These are phyloP conservation scores for Ophion costatus DNA, from an alignment of 2,888 invertebrate species.

Conservation along the genomic window DNA sequence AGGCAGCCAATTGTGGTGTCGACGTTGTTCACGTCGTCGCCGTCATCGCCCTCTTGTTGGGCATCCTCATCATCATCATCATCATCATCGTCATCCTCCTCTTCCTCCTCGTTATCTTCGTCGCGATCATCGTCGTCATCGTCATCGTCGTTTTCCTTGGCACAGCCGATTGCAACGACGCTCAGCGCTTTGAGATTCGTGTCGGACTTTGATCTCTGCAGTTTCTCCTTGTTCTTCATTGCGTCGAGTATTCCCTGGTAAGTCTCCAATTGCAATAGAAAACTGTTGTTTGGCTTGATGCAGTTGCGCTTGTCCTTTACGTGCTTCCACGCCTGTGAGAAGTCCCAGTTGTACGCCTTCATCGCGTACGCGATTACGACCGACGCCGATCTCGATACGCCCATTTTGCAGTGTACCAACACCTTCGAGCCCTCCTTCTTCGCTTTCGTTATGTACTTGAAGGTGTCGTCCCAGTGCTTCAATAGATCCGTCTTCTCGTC, in stretches of 20 bases:
- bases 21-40: slow-evolving; percentile 30
- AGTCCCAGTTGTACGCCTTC: slow-evolving; percentile 98
- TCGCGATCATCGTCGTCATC: slow-evolving; percentile 48
- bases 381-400: slow-evolving; percentile 98
- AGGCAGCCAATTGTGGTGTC: slow-evolving; percentile 66
- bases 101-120: slow-evolving; percentile 24
- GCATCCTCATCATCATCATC: slow-evolving; percentile 68
- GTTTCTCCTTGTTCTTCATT: slow-evolving; percentile 96
- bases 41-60: slow-evolving; percentile 56
- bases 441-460: slow-evolving; percentile 97
- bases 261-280: slow-evolving; percentile 96
- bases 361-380: slow-evolving; percentile 99
- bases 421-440: slow-evolving; percentile 96
- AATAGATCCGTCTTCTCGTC: slow-evolving; percentile 98
- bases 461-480: slow-evolving; percentile 99
- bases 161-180: slow-evolving; percentile 80
- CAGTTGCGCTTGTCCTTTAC: slow-evolving; percentile 96
- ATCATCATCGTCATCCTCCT: slow-evolving; percentile 66
- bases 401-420: slow-evolving; percentile 99
- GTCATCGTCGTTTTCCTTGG: slow-evolving; percentile 58
- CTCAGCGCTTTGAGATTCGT: slow-evolving; percentile 93
- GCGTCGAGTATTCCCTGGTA: slow-evolving; percentile 98
- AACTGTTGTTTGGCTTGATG: slow-evolving; percentile 98
- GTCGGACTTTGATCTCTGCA: slow-evolving; percentile 96
- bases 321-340: slow-evolving; percentile 93